Conservation (phyloP, 2,113 vertebrate genomes). For the Octodon degus region DNA sequence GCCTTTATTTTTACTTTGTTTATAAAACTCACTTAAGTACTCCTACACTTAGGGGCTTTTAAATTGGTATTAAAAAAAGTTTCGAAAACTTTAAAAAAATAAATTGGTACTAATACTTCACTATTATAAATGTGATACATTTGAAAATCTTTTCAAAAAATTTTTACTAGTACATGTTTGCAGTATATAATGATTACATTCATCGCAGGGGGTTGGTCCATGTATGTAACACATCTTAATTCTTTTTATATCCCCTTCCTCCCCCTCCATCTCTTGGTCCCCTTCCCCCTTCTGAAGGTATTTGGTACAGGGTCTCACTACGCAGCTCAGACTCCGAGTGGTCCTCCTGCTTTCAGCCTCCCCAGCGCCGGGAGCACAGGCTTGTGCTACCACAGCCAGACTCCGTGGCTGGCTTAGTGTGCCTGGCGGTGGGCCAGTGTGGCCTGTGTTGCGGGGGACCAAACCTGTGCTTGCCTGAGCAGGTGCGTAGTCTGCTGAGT, state of each 20-base stretch:
- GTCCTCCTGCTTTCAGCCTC: background rate
- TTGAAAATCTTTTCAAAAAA: background rate
- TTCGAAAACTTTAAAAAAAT: background rate
- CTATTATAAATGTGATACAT: background rate
- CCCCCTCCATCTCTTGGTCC: background rate
- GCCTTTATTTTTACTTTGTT: conserved; percentile 19
- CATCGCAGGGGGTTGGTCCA: background rate
- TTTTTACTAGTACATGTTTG: background rate
- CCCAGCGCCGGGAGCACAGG: background rate
- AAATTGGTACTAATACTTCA: conserved; percentile 27
- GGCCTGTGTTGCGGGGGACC: no score
- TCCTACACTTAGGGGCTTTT: background rate
- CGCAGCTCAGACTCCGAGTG: no score
- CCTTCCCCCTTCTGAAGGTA: no score
- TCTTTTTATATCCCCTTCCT: background rate
- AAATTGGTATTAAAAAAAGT: background rate
- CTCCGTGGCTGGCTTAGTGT: no score
- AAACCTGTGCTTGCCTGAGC: no score
- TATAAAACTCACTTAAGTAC: conserved; percentile 34
- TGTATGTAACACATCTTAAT: background rate
- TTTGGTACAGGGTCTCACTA: no score
- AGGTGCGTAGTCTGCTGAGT: no score
- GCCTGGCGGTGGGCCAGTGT: no score
- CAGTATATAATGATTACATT: background rate
- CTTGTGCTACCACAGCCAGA: background rate